Evolutionary conservation across 1,140 invertebrate genomes (phyloP), one percentile per base, ranked within the genome.

Genomic region (Tetramorium simillimum): DNA sequence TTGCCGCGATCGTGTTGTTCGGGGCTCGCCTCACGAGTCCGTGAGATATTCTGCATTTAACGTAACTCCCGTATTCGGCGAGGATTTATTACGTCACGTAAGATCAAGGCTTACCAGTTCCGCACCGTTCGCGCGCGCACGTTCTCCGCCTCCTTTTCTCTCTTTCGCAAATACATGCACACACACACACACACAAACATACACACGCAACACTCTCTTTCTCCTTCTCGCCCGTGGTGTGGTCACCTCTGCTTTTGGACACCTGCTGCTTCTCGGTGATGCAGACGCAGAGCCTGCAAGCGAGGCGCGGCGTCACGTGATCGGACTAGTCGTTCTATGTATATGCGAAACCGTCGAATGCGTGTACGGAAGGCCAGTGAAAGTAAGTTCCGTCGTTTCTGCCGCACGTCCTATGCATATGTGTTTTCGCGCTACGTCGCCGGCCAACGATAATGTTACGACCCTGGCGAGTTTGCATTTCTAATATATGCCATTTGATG

Each of bases 101-200:
- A 84, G 80, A 84, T 84, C 80, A 84, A 84, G 80, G 80, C 62
- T 84, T 84, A 84, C 80, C 80, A 84, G 80, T 84, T 72, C 37
- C 53, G 43, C 33, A 49, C 46, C 43, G 9, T 63, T 77, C 72
- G 46, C 28, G 24, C 81, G 14, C 72, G 21, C 12, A 33, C 24
- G 24, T 37, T 62, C 40, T 62, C 56, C 53, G 3, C n/a, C 49
- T 80, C 51, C 21, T 16, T 18, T n/a, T 18, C n/a, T n/a, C 60
- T 24, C n/a, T 40, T 5, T 24, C 7, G 16, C 62, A 40, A 3
- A 37, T 2, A 37, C 62, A n/a, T 43, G 5, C 10, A n/a, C 16
- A 58, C 40, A 33, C 0, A 14, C 10, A n/a, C 43, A 78, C 0
- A 14, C 10, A n/a, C 43, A 80, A 80, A 75, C 40, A 14, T 6